Base-by-base conservation (phyloP, 2,113 vertebrate species). In the Sapayoa aenigma region DNA sequence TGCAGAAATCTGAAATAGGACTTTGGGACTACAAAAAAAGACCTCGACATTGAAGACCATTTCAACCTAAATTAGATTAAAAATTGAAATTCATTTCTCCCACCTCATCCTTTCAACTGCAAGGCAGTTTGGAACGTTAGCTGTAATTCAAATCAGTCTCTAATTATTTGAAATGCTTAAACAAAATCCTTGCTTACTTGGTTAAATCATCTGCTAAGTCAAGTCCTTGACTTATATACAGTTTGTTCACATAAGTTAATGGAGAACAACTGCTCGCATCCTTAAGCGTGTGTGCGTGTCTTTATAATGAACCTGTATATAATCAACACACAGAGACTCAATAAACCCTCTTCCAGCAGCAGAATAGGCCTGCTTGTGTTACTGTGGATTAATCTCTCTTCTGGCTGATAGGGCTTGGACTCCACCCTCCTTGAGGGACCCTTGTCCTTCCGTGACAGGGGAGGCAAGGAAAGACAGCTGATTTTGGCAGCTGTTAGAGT, bases 401-500 rank as follows among this genome's bases (percentile, higher is more conserved):
- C 75, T 84, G 71, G n/a, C 46, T 78, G 78, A 88, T 12, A 83
- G 35, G 27, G 46, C 37, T 69, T 73, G 72, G 31, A 49, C 33
- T 75, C 44, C 49, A 72, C 62, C 53, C 18, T 7, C 39, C 74
- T 58, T 79, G 69, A n/a, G 67, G 37, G n/a, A 93, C 35, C 31
- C 37, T 37, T 87, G 44, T 85, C 46, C 44, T 86, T 82, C 71
- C 9, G 1, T 60, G 76, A 73, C 74, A 91, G 30, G 44, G 59
- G 27, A 93, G 69, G 31, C 1, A 5, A 39, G 9, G 63, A 87
- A 94, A 82, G 49, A 67, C 44, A 49, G 68, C 69, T 72, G 81
- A 85, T 92, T 88, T 92, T 92, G 86, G 87, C 91, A 94, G 82
- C 90, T 94, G 81, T 65, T 62, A 8, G 46, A 89, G 53, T 73